A percentile compares a stretch with the other conserved stretches of the same genome.
These are phyloP conservation scores for Brachyhypopomus occidentalis DNA, from an alignment of 2,113 vertebrate genomes.

Conservation along the genomic window DNA sequence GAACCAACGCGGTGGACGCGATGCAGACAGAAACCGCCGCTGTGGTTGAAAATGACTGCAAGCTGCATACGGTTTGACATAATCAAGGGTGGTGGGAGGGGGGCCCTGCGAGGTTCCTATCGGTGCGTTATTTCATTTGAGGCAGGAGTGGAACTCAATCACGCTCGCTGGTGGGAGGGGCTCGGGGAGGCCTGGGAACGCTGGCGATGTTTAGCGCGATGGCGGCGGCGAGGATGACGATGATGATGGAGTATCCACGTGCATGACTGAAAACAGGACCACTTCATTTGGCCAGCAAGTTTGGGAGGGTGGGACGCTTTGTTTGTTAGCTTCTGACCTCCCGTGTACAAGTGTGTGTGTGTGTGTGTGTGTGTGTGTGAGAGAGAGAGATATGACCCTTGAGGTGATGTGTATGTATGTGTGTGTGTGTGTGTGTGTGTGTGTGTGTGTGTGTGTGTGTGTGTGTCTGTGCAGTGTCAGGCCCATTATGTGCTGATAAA, in stretches of 20 bases:
- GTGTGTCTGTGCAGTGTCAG: slow-evolving; percentile 79
- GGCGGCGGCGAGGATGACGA: slow-evolving; percentile 56
- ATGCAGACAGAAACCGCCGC: slow-evolving; percentile 54
- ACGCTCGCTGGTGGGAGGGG: slow-evolving; percentile 39
- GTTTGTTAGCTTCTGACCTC: slow-evolving; percentile 80
- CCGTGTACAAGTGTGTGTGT: slow-evolving; percentile 52
- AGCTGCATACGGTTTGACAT: slow-evolving; percentile 51
- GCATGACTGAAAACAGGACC: slow-evolving; percentile 79
- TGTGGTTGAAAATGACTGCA: slow-evolving; percentile 50
- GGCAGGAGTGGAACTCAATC: slow-evolving; percentile 52
- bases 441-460: slow-evolving; percentile 61
- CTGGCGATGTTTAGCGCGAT: slow-evolving; percentile 29
- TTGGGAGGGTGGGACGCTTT: slow-evolving; percentile 72
- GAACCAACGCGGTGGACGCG: slow-evolving; percentile 65
- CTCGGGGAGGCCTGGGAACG: slow-evolving; percentile 38
- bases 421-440: slow-evolving; percentile 35
- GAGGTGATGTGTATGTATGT: neutral
- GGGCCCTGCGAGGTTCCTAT: slow-evolving; percentile 45
- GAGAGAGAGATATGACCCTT: slow-evolving; percentile 5
- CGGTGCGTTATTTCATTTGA: slow-evolving; percentile 42
- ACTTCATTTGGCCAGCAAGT: slow-evolving; percentile 66
- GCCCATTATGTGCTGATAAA: slow-evolving; percentile 81
- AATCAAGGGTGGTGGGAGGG: slow-evolving; percentile 36
- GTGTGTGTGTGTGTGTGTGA: neutral
- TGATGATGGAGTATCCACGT: slow-evolving; percentile 79